Evolutionary conservation across 2,888 invertebrate species (phyloP), one percentile per base, ranked within the genome.

Genomic region (Thera obeliscata): DNA sequence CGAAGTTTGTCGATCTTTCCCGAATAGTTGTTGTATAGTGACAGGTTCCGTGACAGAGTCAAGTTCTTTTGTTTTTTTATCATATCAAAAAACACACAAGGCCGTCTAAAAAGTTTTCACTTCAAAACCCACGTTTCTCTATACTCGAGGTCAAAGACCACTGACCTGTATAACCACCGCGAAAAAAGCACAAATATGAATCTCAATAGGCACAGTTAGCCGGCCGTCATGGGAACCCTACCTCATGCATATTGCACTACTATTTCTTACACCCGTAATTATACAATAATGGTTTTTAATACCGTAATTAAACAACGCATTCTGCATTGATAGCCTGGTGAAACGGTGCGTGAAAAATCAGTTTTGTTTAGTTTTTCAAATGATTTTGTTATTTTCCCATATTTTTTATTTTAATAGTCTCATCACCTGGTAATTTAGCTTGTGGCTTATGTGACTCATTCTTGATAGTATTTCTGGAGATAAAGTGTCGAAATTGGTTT

Each of bases 191-290:
- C 81, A 84, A 86, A 85, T 84, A 88, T 84, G 80, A 83, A 87
- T 82, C 83, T 86, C 88, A 46, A 7, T 9, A 90, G 73, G 78
- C 83, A 91, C 92, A 82, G 93, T 91, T 91, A 90, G 54, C 66
- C 73, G 69, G 69, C 70, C 86, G 92, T 93, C 92, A 92, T 93
- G 93, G 92, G 92, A 93, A 86, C 71, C 64, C 70, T 78, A 77
- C 56, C 87, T 88, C 91, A 91, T 93, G 84, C 91, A 92, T 92
- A 92, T 91, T 91, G 93, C 93, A 91, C 91, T 92, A 77, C 78
- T 80, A 77, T 77, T 75, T 73, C 77, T 78, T 81, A 82, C 82
- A 72, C 78, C 81, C 72, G 77, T 85, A 85, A 86, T 83, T 86
- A 84, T 78, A 74, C 78, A 76, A 75, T 79, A 77, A 80, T 76